These are phyloP conservation scores for Chaetops frenatus DNA, from an alignment of 2,113 vertebrate species.

Conservation along the genomic window DNA sequence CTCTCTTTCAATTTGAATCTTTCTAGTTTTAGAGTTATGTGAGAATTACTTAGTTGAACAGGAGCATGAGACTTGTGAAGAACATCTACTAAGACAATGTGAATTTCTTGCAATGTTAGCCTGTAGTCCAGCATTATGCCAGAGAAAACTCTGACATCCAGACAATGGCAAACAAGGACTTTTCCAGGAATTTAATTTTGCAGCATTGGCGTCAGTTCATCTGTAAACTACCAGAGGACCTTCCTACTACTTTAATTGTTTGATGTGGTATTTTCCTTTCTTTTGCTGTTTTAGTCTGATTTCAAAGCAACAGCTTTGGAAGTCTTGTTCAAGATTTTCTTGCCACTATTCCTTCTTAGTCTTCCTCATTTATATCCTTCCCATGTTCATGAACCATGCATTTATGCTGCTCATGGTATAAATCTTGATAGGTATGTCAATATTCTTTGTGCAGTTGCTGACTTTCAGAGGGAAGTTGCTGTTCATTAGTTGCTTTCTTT, in stretches of 20 bases:
- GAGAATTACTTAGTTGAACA: not conserved
- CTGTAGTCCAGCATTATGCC: not conserved
- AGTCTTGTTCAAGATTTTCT: not conserved
- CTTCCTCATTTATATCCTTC: not conserved
- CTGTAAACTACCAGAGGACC: not conserved
- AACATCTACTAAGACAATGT: not conserved
- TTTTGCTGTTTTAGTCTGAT: not conserved
- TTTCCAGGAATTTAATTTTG: not conserved
- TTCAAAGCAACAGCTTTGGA: not conserved
- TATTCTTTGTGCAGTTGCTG: not conserved
- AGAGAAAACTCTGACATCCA: not conserved
- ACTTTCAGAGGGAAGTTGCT: not conserved
- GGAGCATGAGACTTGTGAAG: not conserved
- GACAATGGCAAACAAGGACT: not conserved
- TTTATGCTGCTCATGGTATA: not conserved
- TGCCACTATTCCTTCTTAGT: not conserved
- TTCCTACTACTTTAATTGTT: not conserved
- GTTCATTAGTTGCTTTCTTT: constrained; percentile 5
- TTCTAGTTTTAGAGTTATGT: not conserved
- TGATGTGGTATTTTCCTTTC: not conserved
- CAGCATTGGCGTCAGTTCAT: not conserved
- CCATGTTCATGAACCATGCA: not conserved
- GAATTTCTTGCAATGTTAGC: not conserved
- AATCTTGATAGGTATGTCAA: not conserved
- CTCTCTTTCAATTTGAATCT: not conserved